These are phyloP conservation scores for Conomelus anceps DNA, from an alignment of 2,888 invertebrate genomes.

Conservation along the genomic window DNA sequence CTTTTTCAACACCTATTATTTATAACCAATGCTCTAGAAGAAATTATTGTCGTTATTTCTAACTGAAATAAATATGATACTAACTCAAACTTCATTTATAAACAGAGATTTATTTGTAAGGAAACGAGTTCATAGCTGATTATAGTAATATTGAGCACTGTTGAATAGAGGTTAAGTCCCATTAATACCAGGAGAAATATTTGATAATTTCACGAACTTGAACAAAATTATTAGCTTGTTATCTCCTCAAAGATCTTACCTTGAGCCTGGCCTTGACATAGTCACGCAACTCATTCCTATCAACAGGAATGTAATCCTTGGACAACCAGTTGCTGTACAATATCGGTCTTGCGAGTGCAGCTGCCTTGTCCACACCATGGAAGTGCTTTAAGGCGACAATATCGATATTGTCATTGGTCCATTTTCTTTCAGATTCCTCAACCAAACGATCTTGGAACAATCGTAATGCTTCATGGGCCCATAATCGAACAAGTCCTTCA, in stretches of 20 bases:
- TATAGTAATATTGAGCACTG: neutral
- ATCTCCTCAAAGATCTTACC: slow-evolving; percentile 49
- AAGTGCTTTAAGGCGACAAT: slow-evolving; percentile 89
- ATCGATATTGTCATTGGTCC: slow-evolving; percentile 98
- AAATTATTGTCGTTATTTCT: no score
- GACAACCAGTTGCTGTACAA: slow-evolving; percentile 98
- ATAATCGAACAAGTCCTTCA: slow-evolving; percentile 93
- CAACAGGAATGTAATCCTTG: slow-evolving; percentile 96
- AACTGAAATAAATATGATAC: no score
- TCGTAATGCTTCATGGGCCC: slow-evolving; percentile 98
- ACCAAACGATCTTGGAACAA: slow-evolving; percentile 89
- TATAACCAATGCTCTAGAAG: no score
- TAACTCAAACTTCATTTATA: no score
- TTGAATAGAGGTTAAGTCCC: no score
- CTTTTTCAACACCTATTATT: no score
- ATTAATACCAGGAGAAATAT: no score
- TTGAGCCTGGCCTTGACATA: slow-evolving; percentile 95
- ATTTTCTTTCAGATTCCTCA: slow-evolving; percentile 86
- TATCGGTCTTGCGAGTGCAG: slow-evolving; percentile 86
- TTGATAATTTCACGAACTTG: no score
- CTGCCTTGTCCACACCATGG: slow-evolving; percentile 76
- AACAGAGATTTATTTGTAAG: no score
- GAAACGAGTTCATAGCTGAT: neutral
- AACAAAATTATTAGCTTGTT: no score
- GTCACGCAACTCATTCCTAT: slow-evolving; percentile 87